A percentile compares a stretch with the other conserved stretches of the same genome.
phyloP scores from a whole-genome alignment of 2,888 invertebrate species.

The Anodontia alba region DNA sequence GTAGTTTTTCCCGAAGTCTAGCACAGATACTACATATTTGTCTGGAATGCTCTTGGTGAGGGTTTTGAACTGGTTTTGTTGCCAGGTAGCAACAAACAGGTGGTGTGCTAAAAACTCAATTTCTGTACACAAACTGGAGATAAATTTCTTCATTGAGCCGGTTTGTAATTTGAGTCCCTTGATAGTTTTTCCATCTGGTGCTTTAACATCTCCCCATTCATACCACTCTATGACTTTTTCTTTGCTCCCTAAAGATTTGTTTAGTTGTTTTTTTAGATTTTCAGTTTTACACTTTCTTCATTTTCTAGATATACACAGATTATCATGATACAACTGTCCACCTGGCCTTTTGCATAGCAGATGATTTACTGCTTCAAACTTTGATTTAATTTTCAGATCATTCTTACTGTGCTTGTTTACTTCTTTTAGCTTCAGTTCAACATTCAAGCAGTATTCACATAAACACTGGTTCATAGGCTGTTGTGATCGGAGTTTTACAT shows the following conservation, averaged over 20 bases:
- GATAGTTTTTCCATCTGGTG: background rate
- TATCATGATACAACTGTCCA: conserved; percentile 6
- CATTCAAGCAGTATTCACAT: conserved; percentile 29
- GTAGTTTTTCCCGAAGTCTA: conserved; percentile 44
- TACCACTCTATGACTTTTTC: conserved; percentile 5
- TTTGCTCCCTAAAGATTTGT: background rate
- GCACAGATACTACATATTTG: conserved; percentile 15
- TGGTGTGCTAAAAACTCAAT: conserved; percentile 28
- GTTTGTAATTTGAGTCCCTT: conserved; percentile 5
- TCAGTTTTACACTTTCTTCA: background rate
- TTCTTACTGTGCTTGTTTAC: conserved; percentile 16
- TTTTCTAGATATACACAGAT: conserved; percentile 8
- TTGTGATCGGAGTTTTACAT: conserved; percentile 13
- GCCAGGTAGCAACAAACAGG: conserved; percentile 39
- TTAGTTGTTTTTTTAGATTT: background rate
- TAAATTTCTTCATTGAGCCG: conserved; percentile 8
- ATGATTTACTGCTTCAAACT: conserved; percentile 6
- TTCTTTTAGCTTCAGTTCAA: conserved; percentile 20
- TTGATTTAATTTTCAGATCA: conserved; percentile 25
- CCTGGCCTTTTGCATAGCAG: conserved; percentile 21
- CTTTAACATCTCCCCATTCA: conserved; percentile 13
- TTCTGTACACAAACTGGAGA: conserved; percentile 18
- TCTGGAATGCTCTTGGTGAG: conserved; percentile 32
- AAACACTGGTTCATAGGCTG: conserved; percentile 18
- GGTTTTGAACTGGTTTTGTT: conserved; percentile 28